A percentile compares a stretch with the other conserved stretches of the same genome.
Conservation (phyloP, 1,140 invertebrate genomes). For the Dendroctonus ponderosae region DNA sequence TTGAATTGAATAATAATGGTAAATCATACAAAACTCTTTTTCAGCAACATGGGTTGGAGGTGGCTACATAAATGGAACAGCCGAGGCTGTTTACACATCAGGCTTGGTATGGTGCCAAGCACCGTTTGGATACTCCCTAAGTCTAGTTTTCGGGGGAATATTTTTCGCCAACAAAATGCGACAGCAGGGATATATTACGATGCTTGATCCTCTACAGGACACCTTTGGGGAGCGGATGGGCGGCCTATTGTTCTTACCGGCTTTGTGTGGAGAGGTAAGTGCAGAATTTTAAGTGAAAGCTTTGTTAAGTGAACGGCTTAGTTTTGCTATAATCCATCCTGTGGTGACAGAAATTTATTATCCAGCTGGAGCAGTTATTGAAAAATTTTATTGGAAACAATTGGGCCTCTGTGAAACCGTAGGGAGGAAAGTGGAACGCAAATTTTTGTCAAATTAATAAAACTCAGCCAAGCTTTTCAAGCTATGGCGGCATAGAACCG, state of each 20-base stretch:
- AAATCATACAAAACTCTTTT: background rate
- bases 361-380: too few relatives aligned
- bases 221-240: constrained; percentile 96
- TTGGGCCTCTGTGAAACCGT: too few relatives aligned
- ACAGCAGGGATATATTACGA: constrained; percentile 95
- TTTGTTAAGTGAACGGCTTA: too few relatives aligned
- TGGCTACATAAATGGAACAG: constrained; percentile 98
- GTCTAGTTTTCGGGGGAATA: constrained; percentile 90
- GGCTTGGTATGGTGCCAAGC: constrained; percentile 96
- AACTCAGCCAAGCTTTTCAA: too few relatives aligned
- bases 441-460: too few relatives aligned
- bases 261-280: constrained; percentile 82
- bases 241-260: constrained; percentile 92
- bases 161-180: constrained; percentile 99
- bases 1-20: constrained; percentile 1
- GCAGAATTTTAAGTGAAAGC: background rate
- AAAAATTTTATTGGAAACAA: too few relatives aligned
- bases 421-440: too few relatives aligned
- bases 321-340: too few relatives aligned
- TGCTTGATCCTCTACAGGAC: constrained; percentile 97
- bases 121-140: constrained; percentile 94
- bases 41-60: constrained; percentile 97
- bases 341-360: too few relatives aligned
- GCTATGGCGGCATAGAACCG: too few relatives aligned
- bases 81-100: constrained; percentile 89